Base-by-base conservation (phyloP, 64 coral and sea anemone species). In the Montipora capricornis region DNA sequence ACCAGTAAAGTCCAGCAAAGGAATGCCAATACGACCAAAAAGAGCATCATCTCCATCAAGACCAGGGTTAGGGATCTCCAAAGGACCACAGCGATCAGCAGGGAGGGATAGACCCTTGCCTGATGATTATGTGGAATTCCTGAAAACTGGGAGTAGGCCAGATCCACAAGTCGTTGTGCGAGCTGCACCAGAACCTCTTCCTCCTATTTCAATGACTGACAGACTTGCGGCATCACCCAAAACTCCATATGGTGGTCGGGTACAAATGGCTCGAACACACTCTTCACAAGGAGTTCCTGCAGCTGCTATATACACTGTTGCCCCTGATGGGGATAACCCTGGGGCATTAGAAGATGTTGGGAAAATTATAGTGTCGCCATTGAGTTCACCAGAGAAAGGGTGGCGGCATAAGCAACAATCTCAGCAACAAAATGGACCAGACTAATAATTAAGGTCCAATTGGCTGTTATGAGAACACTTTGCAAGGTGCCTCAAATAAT, bases 81-180 rank as follows among this genome's bases (percentile, higher is more conserved):
- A 84, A 77, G 74, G 52, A 20, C 50, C 68, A 15, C 79, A 76
- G 61, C 94, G 52, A 16, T 87, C 90, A 26, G 87, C 93, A 16
- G 89, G 51, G 20, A 89, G 47, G 47, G 95, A 94, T 20, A 89
- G 80, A 77, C 92, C 95, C 6, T 90, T 80, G 71, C 92, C 84
- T 6, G 89, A 92, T 87, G 98, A 96, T 87, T 99, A 99, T 92
- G 92, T 91, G 0, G 98, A 99, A 22, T 99, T 99, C 76, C 83
- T 99, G 5, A 96, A 92, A 92, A 96, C 89, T 71, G 98, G 98
- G 26, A 80, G 58, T 3, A 94, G 92, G 45, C 79, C 98, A 57
- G 98, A 99, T 20, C 98, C 98, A 77, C 92, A 96, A 47, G 93
- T 98, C 4, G 96, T 95, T 84, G 96, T 98, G 17, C 77, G 78